Conservation (phyloP, 92 coral and sea anemone species). For the Epizoanthus rinbou region DNA sequence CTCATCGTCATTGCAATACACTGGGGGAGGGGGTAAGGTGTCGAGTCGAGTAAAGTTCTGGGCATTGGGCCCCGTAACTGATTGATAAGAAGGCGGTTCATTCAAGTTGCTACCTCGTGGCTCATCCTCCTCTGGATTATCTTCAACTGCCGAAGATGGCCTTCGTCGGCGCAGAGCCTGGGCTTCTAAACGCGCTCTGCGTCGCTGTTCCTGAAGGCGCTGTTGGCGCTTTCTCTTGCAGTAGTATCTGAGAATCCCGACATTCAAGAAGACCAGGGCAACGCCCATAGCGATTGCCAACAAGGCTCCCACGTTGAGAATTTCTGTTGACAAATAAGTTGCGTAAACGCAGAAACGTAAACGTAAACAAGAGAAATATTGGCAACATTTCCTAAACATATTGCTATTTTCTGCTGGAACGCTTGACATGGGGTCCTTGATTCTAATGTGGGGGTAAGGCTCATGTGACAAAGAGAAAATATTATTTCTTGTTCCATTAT, state of each 20-base stretch:
- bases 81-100: conserved; percentile 28
- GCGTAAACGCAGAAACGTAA: too few relatives aligned
- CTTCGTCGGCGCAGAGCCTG: neutral
- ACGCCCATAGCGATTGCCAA: neutral
- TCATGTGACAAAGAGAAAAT: too few relatives aligned
- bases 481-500: too few relatives aligned
- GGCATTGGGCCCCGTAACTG: neutral
- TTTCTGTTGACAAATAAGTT: neutral
- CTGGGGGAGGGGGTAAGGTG: conserved; percentile 24
- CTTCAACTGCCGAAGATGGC: neutral
- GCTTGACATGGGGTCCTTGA: too few relatives aligned
- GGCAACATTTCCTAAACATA: too few relatives aligned
- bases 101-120: neutral
- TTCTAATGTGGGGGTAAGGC: too few relatives aligned
- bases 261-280: neutral
- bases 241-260: conserved; percentile 5
- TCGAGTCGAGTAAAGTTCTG: neutral
- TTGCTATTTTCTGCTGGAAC: too few relatives aligned
- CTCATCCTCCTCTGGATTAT: neutral
- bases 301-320: conserved; percentile 23
- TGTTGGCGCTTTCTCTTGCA: conserved; percentile 2
- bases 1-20: conserved; percentile 18
- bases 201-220: neutral
- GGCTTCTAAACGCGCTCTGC: neutral
- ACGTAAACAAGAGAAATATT: too few relatives aligned